Conservation (phyloP, 2,797 vertebrate genomes). For the Acanthornis magna region DNA sequence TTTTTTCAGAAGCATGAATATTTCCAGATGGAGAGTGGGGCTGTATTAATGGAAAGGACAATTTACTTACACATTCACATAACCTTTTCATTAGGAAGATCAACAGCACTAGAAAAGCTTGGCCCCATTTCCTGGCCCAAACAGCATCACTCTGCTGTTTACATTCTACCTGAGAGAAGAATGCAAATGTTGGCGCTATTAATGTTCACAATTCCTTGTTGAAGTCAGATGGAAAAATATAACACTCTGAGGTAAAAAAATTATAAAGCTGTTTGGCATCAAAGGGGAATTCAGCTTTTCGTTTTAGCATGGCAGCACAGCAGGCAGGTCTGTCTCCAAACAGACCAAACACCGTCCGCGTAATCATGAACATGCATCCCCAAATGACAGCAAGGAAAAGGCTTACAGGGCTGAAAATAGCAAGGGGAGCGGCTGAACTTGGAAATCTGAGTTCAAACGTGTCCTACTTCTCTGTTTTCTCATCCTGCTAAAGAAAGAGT, state of each 20-base stretch:
- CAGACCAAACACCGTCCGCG: not conserved
- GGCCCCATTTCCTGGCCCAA: not conserved
- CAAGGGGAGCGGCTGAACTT: not conserved
- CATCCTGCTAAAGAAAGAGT: not conserved
- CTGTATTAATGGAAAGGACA: not conserved
- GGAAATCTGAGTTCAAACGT: not conserved
- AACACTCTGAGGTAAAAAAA: not conserved
- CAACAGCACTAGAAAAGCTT: not conserved
- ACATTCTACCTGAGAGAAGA: slow-evolving; percentile 22
- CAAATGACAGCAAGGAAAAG: not conserved
- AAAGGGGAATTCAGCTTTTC: not conserved
- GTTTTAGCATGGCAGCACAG: not conserved
- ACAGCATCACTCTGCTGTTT: not conserved
- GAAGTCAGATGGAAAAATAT: not conserved
- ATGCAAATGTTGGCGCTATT: not conserved
- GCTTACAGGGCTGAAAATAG: not conserved
- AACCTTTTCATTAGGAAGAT: not conserved
- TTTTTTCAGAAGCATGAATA: not conserved
- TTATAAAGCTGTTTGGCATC: not conserved
- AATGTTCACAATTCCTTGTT: not conserved
- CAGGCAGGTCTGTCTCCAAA: not conserved
- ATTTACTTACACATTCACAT: not conserved
- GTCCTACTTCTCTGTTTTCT: not conserved
- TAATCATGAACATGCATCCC: not conserved
- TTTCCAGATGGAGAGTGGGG: not conserved